Conservation (phyloP, 2,888 invertebrate genomes). For the Agrotis segetum region DNA sequence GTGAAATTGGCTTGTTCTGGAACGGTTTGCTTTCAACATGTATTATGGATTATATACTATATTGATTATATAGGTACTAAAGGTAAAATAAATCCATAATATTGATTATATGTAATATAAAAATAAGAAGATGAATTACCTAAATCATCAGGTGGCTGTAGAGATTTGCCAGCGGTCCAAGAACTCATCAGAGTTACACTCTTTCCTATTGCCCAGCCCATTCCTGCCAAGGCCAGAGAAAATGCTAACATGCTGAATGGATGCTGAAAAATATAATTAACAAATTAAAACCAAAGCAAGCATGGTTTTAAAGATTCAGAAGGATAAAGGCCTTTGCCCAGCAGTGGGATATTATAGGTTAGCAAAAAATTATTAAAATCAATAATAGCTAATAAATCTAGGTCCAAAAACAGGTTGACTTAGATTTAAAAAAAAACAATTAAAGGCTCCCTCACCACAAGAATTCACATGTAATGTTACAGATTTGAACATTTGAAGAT, state of each 20-base stretch:
- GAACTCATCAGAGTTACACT: constrained; percentile 82
- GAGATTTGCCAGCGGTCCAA: constrained; percentile 84
- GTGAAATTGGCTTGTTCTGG: too few relatives aligned
- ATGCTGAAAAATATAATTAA: constrained; percentile 87
- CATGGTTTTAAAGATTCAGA: too few relatives aligned
- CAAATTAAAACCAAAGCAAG: not conserved
- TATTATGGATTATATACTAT: too few relatives aligned
- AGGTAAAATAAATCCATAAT: too few relatives aligned
- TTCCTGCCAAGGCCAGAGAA: constrained; percentile 92
- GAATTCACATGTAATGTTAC: too few relatives aligned
- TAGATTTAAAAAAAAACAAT: not conserved
- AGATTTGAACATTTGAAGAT: too few relatives aligned
- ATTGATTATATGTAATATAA: not conserved
- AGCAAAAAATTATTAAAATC: not conserved
- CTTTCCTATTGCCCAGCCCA: constrained; percentile 93
- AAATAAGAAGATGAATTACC: constrained; percentile 69
- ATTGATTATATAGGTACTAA: too few relatives aligned
- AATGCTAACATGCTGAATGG: constrained; percentile 94
- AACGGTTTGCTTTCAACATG: too few relatives aligned
- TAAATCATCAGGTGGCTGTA: constrained; percentile 87
- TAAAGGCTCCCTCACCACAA: too few relatives aligned
- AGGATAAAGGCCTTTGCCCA: too few relatives aligned
- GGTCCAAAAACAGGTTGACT: not conserved
- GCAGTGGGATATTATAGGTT: too few relatives aligned
- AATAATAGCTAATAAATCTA: not conserved